Evolutionary conservation across 2,113 vertebrate species (phyloP), one percentile per base, ranked within the genome.

Genomic region (Paraplagusia blochii): DNA sequence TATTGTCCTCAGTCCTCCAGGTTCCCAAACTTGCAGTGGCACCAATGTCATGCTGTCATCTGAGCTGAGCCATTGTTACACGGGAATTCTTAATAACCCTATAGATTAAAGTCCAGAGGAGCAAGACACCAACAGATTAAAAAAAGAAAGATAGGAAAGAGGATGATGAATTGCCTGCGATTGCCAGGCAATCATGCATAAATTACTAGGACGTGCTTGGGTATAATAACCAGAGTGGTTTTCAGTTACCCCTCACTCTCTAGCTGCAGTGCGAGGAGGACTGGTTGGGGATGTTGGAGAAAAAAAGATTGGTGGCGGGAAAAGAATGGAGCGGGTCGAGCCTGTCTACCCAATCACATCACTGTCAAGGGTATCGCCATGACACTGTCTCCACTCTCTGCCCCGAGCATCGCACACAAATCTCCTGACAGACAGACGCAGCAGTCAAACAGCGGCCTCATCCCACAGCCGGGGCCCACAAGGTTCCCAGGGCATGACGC

Each of bases 61-160:
- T 85, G 82, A 60, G 74, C 82, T 14, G 72, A 66, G 64, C 72
- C 77, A 80, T 87, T 86, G 87, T 87, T 83, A 84, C 80, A 77
- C 77, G 35, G 69, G 65, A 74, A 68, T 83, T 81, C 86, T 82
- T 88, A 88, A 87, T 87, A 84, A 82, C 85, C 80, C 72, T 74
- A 83, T 74, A 85, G 82, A 90, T 91, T 90, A 90, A 90, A 89
- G 80, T 88, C 79, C 80, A 82, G 85, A 83, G 81, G 83, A 88
- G 86, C 81, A 83, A 84, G 87, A 87, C 85, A 77, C 81, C 80
- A 75, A 82, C 80, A 88, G 87, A 90, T 90, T 91, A 89, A 89
- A 91, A 88, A 88, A 79, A 84, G 82, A 85, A 87, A 82, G 85
- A 83, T 85, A 85, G 87, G 85, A 83, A 88, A 79, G 81, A 74